A percentile compares a stretch with the other conserved stretches of the same genome.
phyloP scores from a whole-genome alignment of 2,888 invertebrate species.

The Sepioteuthis lessoniana region DNA sequence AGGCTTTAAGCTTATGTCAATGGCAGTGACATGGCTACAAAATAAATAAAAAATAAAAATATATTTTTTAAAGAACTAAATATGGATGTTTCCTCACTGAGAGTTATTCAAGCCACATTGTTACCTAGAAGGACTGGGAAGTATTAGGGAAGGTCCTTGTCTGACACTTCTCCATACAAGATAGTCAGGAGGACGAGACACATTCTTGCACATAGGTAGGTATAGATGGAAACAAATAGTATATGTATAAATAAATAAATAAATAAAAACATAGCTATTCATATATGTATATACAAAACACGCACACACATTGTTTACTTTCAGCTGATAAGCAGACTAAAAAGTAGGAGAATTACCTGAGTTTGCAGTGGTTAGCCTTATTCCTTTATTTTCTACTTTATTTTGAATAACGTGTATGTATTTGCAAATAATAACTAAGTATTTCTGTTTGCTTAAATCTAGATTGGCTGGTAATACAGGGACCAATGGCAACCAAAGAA shows the following conservation, averaged over 20 bases:
- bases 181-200: neutral
- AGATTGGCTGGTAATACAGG: neutral
- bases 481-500: neutral
- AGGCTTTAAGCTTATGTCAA: neutral
- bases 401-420: neutral
- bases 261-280: conserved; percentile 11
- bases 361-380: conserved; percentile 35
- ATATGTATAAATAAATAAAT: neutral
- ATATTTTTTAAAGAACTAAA: neutral
- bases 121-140: too few relatives aligned
- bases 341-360: conserved; percentile 46
- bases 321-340: conserved; percentile 34
- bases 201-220: too few relatives aligned
- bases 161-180: neutral
- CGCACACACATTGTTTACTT: conserved; percentile 40
- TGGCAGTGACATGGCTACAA: neutral
- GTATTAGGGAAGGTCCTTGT: neutral
- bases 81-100: neutral
- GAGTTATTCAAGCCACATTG: neutral
- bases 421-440: neutral
- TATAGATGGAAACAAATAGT: neutral
- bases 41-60: neutral
- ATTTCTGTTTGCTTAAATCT: neutral
- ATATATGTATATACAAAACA: conserved; percentile 18
- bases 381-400: neutral